A percentile compares a stretch with the other conserved stretches of the same genome.
These are phyloP conservation scores for Dermatemys mawii DNA, from an alignment of 2,113 vertebrate genomes.

Conservation along the genomic window DNA sequence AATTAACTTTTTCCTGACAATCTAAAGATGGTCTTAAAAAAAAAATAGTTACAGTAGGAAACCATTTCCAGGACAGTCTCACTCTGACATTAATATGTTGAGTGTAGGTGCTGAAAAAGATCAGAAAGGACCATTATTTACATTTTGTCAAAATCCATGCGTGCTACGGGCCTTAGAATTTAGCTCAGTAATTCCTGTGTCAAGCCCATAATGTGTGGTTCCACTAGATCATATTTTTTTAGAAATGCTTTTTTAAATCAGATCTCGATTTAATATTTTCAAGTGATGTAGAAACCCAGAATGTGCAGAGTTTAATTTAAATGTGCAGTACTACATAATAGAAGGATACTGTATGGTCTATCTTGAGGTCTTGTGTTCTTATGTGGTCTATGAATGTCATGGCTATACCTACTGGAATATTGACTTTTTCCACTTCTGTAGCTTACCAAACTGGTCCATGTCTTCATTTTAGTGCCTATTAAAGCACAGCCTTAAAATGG, in stretches of 20 bases:
- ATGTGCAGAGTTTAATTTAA: neutral
- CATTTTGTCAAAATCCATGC: neutral
- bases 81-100: constrained; percentile 13
- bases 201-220: neutral
- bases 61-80: neutral
- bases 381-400: neutral
- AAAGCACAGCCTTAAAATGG: constrained; percentile 3
- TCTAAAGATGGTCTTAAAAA: constrained; percentile 39
- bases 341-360: neutral
- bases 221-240: neutral
- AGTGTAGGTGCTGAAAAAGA: neutral
- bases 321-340: neutral
- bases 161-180: neutral
- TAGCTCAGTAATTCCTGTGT: neutral
- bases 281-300: neutral
- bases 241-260: neutral
- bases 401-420: neutral
- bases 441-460: neutral
- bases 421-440: neutral
- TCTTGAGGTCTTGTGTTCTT: neutral
- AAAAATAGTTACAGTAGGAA: neutral
- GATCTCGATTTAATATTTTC: neutral
- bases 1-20: constrained; percentile 51
- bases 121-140: neutral
- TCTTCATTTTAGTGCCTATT: constrained; percentile 5